A percentile compares a stretch with the other conserved stretches of the same genome.
These are phyloP conservation scores for Drosophila persimilis DNA, from an alignment of 1,140 invertebrate species.

Conservation along the genomic window DNA sequence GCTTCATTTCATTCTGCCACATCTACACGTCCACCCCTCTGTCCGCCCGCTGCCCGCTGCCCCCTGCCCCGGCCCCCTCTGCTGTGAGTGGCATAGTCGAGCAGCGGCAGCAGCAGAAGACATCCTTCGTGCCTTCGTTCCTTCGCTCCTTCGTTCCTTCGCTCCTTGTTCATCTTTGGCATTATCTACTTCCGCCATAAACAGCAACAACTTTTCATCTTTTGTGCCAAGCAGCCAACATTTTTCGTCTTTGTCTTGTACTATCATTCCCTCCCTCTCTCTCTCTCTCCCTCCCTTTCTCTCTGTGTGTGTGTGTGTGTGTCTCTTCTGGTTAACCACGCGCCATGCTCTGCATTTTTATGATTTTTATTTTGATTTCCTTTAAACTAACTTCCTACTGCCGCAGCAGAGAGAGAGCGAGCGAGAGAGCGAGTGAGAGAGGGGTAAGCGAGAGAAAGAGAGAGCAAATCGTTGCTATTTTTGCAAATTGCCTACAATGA, in stretches of 20 bases:
- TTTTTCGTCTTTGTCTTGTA: conserved; percentile 54
- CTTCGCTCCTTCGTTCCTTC: conserved; percentile 54
- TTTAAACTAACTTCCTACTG: conserved; percentile 73
- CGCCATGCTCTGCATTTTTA: conserved; percentile 77
- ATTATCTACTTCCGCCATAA: conserved; percentile 81
- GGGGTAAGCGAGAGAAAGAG: too few species aligned
- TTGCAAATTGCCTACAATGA: conserved; percentile 81
- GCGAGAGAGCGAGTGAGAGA: background rate
- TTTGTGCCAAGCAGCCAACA: conserved; percentile 66
- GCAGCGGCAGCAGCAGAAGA: conserved; percentile 2
- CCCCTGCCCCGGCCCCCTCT: conserved; percentile 1
- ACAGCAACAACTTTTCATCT: conserved; percentile 81
- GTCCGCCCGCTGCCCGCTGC: background rate
- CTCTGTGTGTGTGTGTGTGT: background rate
- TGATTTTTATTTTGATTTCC: conserved; percentile 81
- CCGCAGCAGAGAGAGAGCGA: background rate
- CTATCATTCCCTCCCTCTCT: background rate
- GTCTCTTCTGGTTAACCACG: conserved; percentile 17
- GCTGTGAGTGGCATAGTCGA: background rate
- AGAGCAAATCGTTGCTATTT: conserved; percentile 72
- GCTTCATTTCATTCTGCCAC: conserved; percentile 59
- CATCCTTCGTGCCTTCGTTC: conserved; percentile 47
- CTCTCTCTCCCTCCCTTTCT: background rate
- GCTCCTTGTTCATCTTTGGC: conserved; percentile 78
- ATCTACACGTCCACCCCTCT: background rate